These are phyloP conservation scores for Platichthys flesus DNA, from an alignment of 2,113 vertebrate species.

Conservation along the genomic window DNA sequence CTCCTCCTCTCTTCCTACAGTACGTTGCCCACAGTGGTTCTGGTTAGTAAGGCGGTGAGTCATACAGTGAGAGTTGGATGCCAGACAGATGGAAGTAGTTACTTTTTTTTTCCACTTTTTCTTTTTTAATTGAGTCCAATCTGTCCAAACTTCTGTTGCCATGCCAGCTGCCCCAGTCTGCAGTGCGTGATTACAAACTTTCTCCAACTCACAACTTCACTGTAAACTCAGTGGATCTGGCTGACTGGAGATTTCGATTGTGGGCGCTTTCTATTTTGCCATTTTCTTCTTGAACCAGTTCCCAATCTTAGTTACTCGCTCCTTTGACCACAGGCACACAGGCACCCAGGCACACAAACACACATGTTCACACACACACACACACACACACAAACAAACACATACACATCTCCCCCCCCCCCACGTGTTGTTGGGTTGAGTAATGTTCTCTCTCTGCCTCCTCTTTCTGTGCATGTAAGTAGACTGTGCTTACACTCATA, in stretches of 20 bases:
- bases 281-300: background rate
- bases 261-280: background rate
- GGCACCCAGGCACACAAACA: background rate
- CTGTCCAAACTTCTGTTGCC: conserved; percentile 33
- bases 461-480: background rate
- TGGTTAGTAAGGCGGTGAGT: conserved; percentile 50
- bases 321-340: background rate
- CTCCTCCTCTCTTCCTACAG: conserved; percentile 2
- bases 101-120: background rate
- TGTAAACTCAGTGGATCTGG: background rate
- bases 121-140: conserved; percentile 40
- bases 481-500: too few species aligned
- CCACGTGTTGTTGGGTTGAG: conserved; percentile 39
- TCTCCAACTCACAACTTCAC: conserved; percentile 16
- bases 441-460: background rate
- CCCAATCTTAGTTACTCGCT: background rate
- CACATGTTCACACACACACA: background rate
- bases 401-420: too few species aligned
- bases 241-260: background rate
- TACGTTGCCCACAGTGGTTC: conserved; percentile 7
- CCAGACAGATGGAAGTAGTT: conserved; percentile 68
- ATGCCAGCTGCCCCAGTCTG: conserved; percentile 36
- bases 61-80: conserved; percentile 36
- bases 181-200: conserved; percentile 15
- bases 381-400: background rate